A percentile compares a stretch with the other conserved stretches of the same genome.
These are phyloP conservation scores for Apostichopus leukothele DNA, from an alignment of 53 echinoderm and acorn worm species.

Conservation along the genomic window DNA sequence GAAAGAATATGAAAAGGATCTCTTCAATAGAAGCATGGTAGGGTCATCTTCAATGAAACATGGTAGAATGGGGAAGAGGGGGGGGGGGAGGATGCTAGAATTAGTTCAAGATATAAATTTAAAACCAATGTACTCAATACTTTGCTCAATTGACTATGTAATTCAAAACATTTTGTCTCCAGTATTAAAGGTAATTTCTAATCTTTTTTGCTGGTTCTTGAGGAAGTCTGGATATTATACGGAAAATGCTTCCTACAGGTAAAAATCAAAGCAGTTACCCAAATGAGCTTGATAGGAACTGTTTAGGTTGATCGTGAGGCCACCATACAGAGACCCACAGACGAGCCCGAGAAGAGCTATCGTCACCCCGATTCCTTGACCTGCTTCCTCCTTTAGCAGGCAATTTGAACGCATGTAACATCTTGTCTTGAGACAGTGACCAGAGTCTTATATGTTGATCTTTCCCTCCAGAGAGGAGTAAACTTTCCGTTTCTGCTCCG, in stretches of 20 bases:
- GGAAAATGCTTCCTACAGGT: background rate
- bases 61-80: no score
- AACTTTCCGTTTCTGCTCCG: background rate
- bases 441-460: slow-evolving; percentile 87
- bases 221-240: no score
- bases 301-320: slow-evolving; percentile 63
- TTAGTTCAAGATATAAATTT: no score
- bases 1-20: no score
- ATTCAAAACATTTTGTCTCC: no score
- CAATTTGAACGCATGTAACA: slow-evolving; percentile 64
- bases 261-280: slow-evolving; percentile 57
- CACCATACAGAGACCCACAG: slow-evolving; percentile 89
- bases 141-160: no score
- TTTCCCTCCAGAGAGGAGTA: slow-evolving; percentile 69
- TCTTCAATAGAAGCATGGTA: no score
- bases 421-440: slow-evolving; percentile 71
- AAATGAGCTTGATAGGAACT: slow-evolving; percentile 79
- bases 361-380: slow-evolving; percentile 65
- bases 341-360: slow-evolving; percentile 59
- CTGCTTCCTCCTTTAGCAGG: slow-evolving; percentile 70
- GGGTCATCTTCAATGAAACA: no score
- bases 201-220: no score
- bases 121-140: no score
- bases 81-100: no score
- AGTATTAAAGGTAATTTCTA: no score